Evolutionary conservation across 2,888 invertebrate species (phyloP), one percentile per base, ranked within the genome.

Genomic region (Alviniconcha strummeri): DNA sequence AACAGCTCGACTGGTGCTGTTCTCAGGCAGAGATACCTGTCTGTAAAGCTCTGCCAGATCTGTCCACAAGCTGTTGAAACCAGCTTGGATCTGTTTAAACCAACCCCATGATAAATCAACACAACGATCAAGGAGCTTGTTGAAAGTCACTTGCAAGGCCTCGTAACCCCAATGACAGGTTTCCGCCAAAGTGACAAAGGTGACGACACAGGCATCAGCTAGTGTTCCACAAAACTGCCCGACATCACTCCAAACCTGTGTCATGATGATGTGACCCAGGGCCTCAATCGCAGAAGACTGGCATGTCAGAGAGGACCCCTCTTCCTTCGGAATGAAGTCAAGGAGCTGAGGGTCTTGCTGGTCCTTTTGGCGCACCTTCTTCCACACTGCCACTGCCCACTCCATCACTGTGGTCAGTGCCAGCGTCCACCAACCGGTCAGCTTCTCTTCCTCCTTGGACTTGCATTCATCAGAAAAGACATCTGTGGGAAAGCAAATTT

Each of bases 381-480:
- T 36, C 36, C 36, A 36, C 36, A 36, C 36, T 36, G 36, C 36
- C 36, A 36, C 36, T 36, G 36, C 9, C 60, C 60, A 60, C 9
- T 13, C 60, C 13, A 13, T 60, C 13, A 60, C 13, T 60, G 60
- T n/a, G 17, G 57, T 36, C 52, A 78, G 8, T 52, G 52, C 56
- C 4, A 60, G 13, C 36, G 11, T 78, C 78, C 8, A 36, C 78
- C 9, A 36, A 15, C 36, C 52, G 15, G 78, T 17, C 15, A 19
- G 11, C 78, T 78, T 78, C 52, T 15, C 64, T 64, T 64, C 78
- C 6, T 78, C 64, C 8, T 75, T 55, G 4, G 57, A n/a, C 17
- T n/a, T 64, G 64, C 78, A 78, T 11, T 78, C 15, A 15, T 78
- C 78, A 36, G 6, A 78, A 19, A 78, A 78, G 13, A 64, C 5